phyloP scores from a whole-genome alignment of 2,888 invertebrate species.

The Aporophyla lueneburgensis region DNA sequence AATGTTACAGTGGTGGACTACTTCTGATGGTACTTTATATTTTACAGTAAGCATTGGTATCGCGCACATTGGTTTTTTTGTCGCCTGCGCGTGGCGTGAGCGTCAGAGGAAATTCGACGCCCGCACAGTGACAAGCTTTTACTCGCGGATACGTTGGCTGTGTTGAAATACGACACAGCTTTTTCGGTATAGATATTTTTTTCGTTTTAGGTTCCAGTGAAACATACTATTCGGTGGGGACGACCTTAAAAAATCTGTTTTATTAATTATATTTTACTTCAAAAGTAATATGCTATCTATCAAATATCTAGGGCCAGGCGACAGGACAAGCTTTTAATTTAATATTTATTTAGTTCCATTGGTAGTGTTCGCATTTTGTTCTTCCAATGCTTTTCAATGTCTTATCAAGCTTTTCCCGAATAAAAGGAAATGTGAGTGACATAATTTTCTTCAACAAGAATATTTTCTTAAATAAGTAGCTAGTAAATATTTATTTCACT shows the following conservation, averaged over 20 bases:
- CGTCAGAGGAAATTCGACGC: constrained; percentile 43
- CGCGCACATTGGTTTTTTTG: constrained; percentile 25
- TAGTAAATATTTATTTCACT: not conserved
- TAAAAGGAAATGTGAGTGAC: constrained; percentile 16
- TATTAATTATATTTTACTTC: not conserved
- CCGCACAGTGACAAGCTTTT: constrained; percentile 26
- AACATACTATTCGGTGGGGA: not conserved
- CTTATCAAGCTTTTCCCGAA: not conserved
- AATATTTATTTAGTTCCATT: not conserved
- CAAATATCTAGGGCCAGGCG: not conserved
- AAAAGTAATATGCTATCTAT: too few relatives aligned
- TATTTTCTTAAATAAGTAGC: not conserved
- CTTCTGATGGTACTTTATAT: not conserved
- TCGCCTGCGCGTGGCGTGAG: not conserved
- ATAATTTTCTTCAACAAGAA: not conserved
- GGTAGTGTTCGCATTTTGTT: not conserved
- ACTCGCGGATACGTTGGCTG: not conserved
- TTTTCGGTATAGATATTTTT: constrained; percentile 4
- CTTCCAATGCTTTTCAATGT: not conserved
- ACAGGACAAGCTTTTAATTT: not conserved
- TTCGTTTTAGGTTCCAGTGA: not conserved
- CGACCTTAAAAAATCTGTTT: not conserved
- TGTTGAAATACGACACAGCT: constrained; percentile 3
- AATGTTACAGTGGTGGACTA: not conserved
- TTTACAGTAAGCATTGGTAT: not conserved